Evolutionary conservation across 2,797 vertebrate genomes (phyloP), one percentile per base, ranked within the genome.

Genomic region (Petrocephalus sullivani): DNA sequence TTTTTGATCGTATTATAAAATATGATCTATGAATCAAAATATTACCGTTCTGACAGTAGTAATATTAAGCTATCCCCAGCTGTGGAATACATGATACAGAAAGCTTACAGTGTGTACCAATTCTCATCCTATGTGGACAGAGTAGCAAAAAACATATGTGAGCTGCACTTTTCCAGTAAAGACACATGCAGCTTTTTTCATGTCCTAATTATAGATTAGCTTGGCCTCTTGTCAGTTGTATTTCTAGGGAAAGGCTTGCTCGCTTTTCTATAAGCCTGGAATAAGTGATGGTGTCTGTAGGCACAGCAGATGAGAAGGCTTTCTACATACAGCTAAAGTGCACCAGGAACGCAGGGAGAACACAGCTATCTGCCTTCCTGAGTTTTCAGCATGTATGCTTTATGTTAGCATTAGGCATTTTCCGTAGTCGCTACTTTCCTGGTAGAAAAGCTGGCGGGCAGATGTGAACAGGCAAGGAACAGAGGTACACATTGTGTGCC

Each of bases 401-500:
- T 71, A 37, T 71, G 14, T 71, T 71, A 71, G 33, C 67, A 71
- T 71, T 71, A 71, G 28, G 64, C 64, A 71, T 71, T 71, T 71
- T 71, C 64, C 12, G 33, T 71, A 71, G 28, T 82, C 33, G 4
- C 46, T 51, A 12, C 16, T 82, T 21, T 82, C n/a, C 19, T 46
- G 87, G 54, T 57, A 37, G 67, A 81, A 28, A 87, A 46, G 4
- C 8, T 10, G 16, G 28, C 2, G 0, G 19, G 54, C 87, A 87
- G 71, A 57, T 58, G 67, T 87, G 71, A 57, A 88, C 89, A 82
- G 91, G 88, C 90, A 86, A 1, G 91, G 88, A 93, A 95, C 94
- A 94, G 93, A 94, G 93, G 87, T 75, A 12, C 91, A 92, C 94
- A 95, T 95, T 95, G 95, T 96, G 91, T 91, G 91, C 90, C 88